Evolutionary conservation across 2,888 invertebrate genomes (phyloP), one percentile per base, ranked within the genome.

Genomic region (Leucoma salicis): DNA sequence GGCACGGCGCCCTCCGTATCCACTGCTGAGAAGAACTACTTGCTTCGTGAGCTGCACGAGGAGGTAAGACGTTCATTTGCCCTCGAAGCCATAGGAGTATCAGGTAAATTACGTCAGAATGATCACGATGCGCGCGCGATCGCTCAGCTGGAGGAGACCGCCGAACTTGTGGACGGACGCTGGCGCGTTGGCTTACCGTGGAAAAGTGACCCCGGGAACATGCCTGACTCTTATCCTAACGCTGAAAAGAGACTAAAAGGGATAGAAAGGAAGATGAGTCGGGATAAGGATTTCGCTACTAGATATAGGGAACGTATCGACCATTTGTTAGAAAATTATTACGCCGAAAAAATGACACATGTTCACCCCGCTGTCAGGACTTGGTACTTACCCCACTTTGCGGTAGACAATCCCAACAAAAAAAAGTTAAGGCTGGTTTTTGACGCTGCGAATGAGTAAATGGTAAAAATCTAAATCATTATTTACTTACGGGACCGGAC

Each of bases 401-500:
- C n/a, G n/a, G n/a, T n/a, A n/a, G n/a, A n/a, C n/a, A n/a, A n/a
- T n/a, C n/a, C n/a, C n/a, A 18, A 18, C 7, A 18, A 18, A 18
- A 18, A 7, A 18, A 18, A 18, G 7, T 7, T 18, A 18, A 4
- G 18, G 4, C 7, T 18, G 7, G 18, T 18, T 3, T 18, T 18
- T 7, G 18, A 18, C 18, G 18, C 18, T 18, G 18, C 18, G 18
- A 4, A 7, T 5, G 4, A 5, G 7, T 7, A 18, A 7, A 4
- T 18, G 18, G 18, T 18, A 18, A 7, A 5, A 5, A 4, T 3
- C 31, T 44, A 0, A 45, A 45, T 12, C 27, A 38, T 31, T 38
- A 28, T 7, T 11, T 60, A 24, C 11, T 48, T 0, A 36, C 16
- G 7, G 59, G 59, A 0, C 57, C 59, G 0, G 51, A 59, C 13